Percentiles rank a stretch among this genome's conserved stretches.
phyloP scores from a whole-genome alignment of 2,888 invertebrate species.

The Brenthis hecate region DNA sequence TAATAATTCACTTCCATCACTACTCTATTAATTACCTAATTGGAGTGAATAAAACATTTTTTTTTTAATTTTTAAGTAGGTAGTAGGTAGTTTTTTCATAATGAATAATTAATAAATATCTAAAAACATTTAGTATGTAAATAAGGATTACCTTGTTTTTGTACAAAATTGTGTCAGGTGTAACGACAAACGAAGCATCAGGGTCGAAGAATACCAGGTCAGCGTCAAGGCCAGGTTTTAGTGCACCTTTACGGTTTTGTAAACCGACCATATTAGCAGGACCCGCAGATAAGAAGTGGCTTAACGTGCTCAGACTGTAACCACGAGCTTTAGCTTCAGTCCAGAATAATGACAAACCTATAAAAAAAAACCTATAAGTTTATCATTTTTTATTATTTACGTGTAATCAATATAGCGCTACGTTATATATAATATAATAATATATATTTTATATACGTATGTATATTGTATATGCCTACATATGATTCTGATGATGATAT shows the following conservation, averaged over 20 bases:
- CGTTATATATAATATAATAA: too few relatives aligned
- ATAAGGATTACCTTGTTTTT: slow-evolving; percentile 83
- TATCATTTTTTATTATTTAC: too few relatives aligned
- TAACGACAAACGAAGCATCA: slow-evolving; percentile 82
- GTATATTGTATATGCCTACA: too few relatives aligned
- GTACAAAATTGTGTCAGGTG: slow-evolving; percentile 81
- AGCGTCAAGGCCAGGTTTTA: slow-evolving; percentile 85
- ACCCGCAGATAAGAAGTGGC: slow-evolving; percentile 82
- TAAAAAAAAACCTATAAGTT: neutral
- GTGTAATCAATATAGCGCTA: too few relatives aligned
- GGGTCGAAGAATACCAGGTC: slow-evolving; percentile 89
- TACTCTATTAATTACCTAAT: too few relatives aligned
- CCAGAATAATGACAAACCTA: slow-evolving; percentile 87
- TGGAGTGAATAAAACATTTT: too few relatives aligned
- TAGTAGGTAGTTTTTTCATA: neutral
- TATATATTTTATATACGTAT: too few relatives aligned
- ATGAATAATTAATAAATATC: neutral
- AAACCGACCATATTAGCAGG: slow-evolving; percentile 85
- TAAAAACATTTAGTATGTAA: neutral
- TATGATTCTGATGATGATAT: too few relatives aligned
- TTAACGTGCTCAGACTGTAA: slow-evolving; percentile 78
- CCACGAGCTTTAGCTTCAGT: slow-evolving; percentile 82
- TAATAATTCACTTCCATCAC: too few relatives aligned
- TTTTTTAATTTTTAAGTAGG: neutral
- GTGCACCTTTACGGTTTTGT: slow-evolving; percentile 82